Evolutionary conservation across 2,888 invertebrate species (phyloP).

Genomic region (Aporophyla lueneburgensis): DNA sequence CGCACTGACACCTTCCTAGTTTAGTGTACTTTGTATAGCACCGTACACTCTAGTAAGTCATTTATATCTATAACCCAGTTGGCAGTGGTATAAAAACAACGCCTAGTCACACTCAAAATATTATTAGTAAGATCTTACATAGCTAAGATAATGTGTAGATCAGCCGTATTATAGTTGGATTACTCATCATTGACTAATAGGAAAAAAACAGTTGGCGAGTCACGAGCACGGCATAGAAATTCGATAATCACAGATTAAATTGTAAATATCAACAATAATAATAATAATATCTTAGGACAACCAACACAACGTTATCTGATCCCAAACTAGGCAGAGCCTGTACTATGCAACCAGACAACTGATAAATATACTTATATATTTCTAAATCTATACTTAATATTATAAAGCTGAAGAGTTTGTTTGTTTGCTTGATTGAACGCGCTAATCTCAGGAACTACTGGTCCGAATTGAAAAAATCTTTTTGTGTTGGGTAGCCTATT

Average conservation of each 20-base stretch:
- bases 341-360: too few species aligned
- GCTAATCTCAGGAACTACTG: too few species aligned
- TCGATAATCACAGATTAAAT: background rate
- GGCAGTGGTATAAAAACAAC: constrained; percentile 29
- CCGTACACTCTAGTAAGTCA: constrained; percentile 1
- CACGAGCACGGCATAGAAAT: background rate
- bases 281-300: too few species aligned
- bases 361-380: too few species aligned
- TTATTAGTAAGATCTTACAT: background rate
- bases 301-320: too few species aligned
- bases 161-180: background rate
- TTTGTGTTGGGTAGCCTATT: too few species aligned
- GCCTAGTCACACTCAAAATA: constrained; percentile 10
- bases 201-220: background rate
- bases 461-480: too few species aligned
- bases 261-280: too few species aligned
- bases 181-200: background rate
- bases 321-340: too few species aligned
- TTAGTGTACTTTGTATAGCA: background rate
- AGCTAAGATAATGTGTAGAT: background rate
- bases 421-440: too few species aligned
- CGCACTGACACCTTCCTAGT: background rate
- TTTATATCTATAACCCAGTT: constrained; percentile 46
- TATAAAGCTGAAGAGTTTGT: too few species aligned
- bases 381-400: too few species aligned